Base-by-base conservation (phyloP, 1,140 invertebrate species). In the Drosophila novamexicana region DNA sequence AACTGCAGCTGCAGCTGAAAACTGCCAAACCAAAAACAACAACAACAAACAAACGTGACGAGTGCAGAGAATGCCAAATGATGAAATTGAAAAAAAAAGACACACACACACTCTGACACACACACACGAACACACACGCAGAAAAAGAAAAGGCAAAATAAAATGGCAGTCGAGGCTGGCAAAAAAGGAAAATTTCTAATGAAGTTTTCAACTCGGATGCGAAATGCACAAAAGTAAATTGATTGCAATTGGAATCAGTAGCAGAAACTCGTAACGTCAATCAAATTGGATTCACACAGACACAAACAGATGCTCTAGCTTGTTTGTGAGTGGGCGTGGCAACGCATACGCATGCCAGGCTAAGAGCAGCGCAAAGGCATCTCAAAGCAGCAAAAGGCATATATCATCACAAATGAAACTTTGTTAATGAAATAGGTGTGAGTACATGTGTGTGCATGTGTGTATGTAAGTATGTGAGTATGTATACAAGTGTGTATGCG, bases 181-280 rank as follows among this genome's bases (percentile, higher is more conserved):
- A 56, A 68, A 54, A 53, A 81, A 71, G 71, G 63, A 83, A 88
- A 79, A 84, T 89, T 89, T 89, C 84, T 89, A 89, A 89, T 89
- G 84, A 89, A 89, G 84, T 89, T 89, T 89, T 86, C 81, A 89
- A 88, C 84, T 88, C 67, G 84, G 77, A 89, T 80, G 80, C 79
- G 77, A 79, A 75, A 64, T 74, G 68, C 85, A 89, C 84, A 89
- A 89, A 89, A 89, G 84, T 89, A 89, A 89, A 89, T 89, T 89
- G 84, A 89, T 89, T 89, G 84, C 84, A 89, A 89, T 89, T 89
- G 84, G 84, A 89, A 89, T 89, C 84, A 89, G 84, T 89, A 89
- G 85, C 84, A 89, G 85, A 75, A 89, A 74, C 84, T 89, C 85
- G 84, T 84, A 89, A 89, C 84, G 84, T 89, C 84, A 89, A 89